Evolutionary conservation across 2,888 invertebrate genomes (phyloP).

Genomic region (Hipparchia semele): DNA sequence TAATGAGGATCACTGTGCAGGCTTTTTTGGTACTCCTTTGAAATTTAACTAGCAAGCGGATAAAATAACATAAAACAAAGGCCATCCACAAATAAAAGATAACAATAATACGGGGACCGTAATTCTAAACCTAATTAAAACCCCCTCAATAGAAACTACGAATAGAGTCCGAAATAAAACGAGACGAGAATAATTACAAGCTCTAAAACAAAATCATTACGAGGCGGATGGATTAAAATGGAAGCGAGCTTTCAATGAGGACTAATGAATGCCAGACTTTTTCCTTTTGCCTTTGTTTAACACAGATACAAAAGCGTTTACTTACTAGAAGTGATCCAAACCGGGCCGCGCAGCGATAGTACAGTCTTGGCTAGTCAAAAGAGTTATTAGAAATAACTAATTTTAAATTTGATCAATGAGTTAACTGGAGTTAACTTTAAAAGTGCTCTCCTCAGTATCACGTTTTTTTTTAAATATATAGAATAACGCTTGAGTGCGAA

Average conservation of each 20-base stretch:
- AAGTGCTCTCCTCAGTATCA: too few relatives aligned
- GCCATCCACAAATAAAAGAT: neutral
- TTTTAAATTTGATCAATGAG: too few relatives aligned
- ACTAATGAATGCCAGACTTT: conserved; percentile 70
- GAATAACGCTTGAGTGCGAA: too few relatives aligned
- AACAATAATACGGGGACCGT: neutral
- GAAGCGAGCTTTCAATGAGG: conserved; percentile 73
- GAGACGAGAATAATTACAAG: conserved; percentile 64
- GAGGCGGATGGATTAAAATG: conserved; percentile 53
- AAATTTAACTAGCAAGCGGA: neutral
- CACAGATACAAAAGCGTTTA: conserved; percentile 13
- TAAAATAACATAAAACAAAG: neutral
- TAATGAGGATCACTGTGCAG: neutral
- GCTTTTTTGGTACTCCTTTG: neutral
- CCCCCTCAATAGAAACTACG: conserved; percentile 23
- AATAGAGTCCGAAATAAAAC: conserved; percentile 28
- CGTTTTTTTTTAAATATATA: too few relatives aligned
- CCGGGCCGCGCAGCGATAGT: too few relatives aligned
- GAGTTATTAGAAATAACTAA: too few relatives aligned
- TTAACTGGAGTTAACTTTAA: too few relatives aligned
- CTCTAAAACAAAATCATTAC: conserved; percentile 54
- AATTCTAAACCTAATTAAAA: conserved; percentile 44
- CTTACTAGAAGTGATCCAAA: conserved; percentile 36
- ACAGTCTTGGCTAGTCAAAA: too few relatives aligned
- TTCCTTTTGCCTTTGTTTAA: conserved; percentile 49